Evolutionary conservation across 2,797 vertebrate species (phyloP), one percentile per base, ranked within the genome.

Genomic region (Arctocebus calabarensis): DNA sequence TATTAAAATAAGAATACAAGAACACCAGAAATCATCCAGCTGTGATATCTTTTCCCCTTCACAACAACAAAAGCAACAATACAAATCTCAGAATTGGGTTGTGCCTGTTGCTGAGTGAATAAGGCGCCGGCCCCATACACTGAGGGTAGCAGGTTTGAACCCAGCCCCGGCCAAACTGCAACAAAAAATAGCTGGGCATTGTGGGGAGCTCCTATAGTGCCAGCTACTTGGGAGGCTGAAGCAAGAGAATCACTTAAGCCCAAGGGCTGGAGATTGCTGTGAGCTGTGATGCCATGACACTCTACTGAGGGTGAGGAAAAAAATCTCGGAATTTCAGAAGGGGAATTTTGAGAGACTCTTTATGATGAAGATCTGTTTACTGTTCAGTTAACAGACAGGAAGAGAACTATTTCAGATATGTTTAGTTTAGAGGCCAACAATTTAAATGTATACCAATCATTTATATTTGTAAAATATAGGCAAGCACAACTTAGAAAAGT

Each of bases 331-430:
- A 3, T 62, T 93, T 74, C 40, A 90, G 52, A n/a, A 94, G 66
- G 25, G 40, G 16, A 90, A 94, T 11, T 2, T 45, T 59, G 7
- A 90, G 4, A 92, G 11, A 32, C 17, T 81, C 32, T 79, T 83
- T 78, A 45, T 64, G 48, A 55, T 73, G 29, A 86, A 86, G 34
- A 75, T 91, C 25, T 71, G 9, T 59, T 75, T 79, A 71, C 7
- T 88, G 45, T 78, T 10, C 2, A n/a, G 22, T 73, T 74, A 86
- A 94, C 7, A 61, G 86, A 96, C 73, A 68, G 29, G 34, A 90
- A 43, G 62, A 73, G n/a, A 59, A 52, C 5, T 27, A 16, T 82
- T 94, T 74, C 14, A 81, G 32, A 27, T 87, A 84, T 43, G 5
- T 90, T 94, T 92, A 79, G 25, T 59, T 94, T 68, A 70, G 9